Percentiles rank a stretch among this genome's conserved stretches.
phyloP scores from a whole-genome alignment of 2,113 vertebrate species.

The Colossoma macropomum region DNA sequence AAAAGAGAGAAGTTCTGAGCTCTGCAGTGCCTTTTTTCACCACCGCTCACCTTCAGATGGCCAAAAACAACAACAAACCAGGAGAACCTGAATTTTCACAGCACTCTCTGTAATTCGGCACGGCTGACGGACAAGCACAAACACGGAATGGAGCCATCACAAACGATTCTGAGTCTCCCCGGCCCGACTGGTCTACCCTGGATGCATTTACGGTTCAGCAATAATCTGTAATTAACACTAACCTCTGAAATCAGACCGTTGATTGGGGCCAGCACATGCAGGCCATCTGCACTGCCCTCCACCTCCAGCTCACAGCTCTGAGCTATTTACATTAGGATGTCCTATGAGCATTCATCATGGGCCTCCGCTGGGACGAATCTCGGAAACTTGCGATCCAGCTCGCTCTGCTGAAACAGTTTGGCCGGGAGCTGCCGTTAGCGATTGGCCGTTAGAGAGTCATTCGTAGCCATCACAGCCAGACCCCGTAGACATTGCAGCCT shows the following conservation, averaged over 20 bases:
- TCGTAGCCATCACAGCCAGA: conserved; percentile 51
- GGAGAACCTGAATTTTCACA: conserved; percentile 38
- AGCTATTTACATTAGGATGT: conserved; percentile 56
- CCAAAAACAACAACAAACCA: not conserved
- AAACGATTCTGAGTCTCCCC: conserved; percentile 47
- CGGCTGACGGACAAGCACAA: conserved; percentile 28
- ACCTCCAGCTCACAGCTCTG: conserved; percentile 27
- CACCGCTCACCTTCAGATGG: not conserved
- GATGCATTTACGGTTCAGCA: conserved; percentile 54
- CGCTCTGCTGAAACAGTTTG: conserved; percentile 40
- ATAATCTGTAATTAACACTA: conserved; percentile 64
- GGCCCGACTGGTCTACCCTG: conserved; percentile 46
- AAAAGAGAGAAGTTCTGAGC: not conserved
- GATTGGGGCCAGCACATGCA: conserved; percentile 58
- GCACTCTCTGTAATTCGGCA: conserved; percentile 3
- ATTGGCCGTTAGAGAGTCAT: conserved; percentile 52
- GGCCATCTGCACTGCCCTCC: conserved; percentile 51
- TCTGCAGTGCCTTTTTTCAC: not conserved
- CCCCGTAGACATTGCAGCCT: conserved; percentile 25
- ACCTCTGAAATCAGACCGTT: conserved; percentile 53
- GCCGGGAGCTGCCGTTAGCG: conserved; percentile 48
- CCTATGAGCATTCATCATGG: conserved; percentile 53
- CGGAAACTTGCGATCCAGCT: conserved; percentile 18
- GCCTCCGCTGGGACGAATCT: conserved; percentile 33
- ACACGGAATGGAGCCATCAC: conserved; percentile 26